These are phyloP conservation scores for Pseudococcus longispinus DNA, from an alignment of 2,888 invertebrate genomes.

Conservation along the genomic window DNA sequence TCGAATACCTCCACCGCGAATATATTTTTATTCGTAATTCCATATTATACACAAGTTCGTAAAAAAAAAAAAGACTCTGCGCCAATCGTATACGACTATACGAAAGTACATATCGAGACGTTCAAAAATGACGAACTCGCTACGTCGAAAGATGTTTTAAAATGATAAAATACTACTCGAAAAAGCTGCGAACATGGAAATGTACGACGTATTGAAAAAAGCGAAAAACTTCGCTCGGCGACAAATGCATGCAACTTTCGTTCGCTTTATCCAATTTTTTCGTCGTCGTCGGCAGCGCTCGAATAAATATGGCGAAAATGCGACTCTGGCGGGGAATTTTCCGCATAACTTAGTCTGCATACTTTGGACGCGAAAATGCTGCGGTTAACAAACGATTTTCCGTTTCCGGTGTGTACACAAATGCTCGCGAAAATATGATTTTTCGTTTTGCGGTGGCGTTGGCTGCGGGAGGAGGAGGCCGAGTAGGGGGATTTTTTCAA, in stretches of 20 bases:
- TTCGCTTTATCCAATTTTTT: constrained; percentile 4
- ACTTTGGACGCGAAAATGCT: not conserved
- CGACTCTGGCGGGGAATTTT: not conserved
- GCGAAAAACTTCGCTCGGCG: not conserved
- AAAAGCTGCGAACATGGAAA: not conserved
- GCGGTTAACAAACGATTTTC: constrained; percentile 41
- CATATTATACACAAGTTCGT: too few relatives aligned
- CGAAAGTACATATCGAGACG: not conserved
- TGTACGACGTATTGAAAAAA: not conserved
- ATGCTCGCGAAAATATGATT: constrained; percentile 18
- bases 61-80: not conserved
- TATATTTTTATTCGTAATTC: too few relatives aligned
- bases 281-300: not conserved
- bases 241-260: not conserved
- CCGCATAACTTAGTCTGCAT: constrained; percentile 30
- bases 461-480: not conserved
- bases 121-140: not conserved
- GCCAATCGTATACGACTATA: not conserved
- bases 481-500: not conserved
- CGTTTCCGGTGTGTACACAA: not conserved
- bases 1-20: not conserved
- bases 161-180: not conserved
- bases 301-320: not conserved
- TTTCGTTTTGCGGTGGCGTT: not conserved
- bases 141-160: not conserved